phyloP scores from a whole-genome alignment of 2,888 invertebrate species.

The Lacanobia wlatinum region DNA sequence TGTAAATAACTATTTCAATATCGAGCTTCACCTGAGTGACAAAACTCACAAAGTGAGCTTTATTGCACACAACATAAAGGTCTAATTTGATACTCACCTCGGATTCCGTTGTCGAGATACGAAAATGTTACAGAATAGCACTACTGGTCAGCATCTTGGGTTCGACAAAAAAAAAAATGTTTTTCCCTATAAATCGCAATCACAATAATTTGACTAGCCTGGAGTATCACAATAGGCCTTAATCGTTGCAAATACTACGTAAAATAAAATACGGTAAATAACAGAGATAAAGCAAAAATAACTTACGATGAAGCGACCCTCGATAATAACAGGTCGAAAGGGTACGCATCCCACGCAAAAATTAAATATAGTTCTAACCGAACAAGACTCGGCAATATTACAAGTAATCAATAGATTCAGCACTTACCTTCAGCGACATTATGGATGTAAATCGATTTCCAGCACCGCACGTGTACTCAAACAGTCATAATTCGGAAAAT shows the following conservation, averaged over 20 bases:
- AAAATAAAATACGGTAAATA: neutral
- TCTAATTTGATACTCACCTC: too few relatives aligned
- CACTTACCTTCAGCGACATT: slow-evolving; percentile 85
- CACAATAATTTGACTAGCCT: neutral
- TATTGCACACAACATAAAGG: too few relatives aligned
- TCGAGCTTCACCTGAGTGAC: too few relatives aligned
- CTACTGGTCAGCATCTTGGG: neutral
- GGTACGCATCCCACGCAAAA: slow-evolving; percentile 65
- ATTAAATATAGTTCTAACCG: slow-evolving; percentile 46
- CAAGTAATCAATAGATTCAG: slow-evolving; percentile 52
- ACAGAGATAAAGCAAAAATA: slow-evolving; percentile 14
- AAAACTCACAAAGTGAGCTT: too few relatives aligned
- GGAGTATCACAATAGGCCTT: neutral
- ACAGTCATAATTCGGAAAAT: slow-evolving; percentile 78
- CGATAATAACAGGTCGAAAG: slow-evolving; percentile 46
- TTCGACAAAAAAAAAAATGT: neutral
- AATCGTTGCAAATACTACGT: neutral
- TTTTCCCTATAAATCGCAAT: neutral
- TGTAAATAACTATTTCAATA: too few relatives aligned
- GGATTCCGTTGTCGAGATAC: too few relatives aligned
- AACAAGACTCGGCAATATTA: slow-evolving; percentile 20
- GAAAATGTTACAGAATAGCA: too few relatives aligned
- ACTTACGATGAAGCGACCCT: slow-evolving; percentile 23
- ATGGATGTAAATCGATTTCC: slow-evolving; percentile 76
- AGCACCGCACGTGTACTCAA: slow-evolving; percentile 73